Conservation (phyloP, 2,113 vertebrate genomes). For the Chaetops frenatus region DNA sequence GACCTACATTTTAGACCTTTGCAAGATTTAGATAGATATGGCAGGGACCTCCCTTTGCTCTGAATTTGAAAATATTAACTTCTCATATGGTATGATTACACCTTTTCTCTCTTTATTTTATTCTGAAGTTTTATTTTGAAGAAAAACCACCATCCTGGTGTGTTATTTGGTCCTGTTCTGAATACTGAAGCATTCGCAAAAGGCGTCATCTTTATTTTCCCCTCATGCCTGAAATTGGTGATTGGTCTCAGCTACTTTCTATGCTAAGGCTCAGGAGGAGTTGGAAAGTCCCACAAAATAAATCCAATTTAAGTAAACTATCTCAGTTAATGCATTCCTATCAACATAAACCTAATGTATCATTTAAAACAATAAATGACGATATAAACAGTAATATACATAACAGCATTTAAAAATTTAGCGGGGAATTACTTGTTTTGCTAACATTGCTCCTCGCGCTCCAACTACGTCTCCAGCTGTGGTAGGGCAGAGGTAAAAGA, state of each 20-base stretch:
- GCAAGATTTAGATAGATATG: constrained; percentile 27
- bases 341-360: neutral
- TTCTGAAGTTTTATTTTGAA: neutral
- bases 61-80: neutral
- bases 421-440: neutral
- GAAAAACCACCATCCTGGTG: neutral
- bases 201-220: neutral
- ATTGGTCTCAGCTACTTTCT: neutral
- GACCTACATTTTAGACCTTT: constrained; percentile 55
- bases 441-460: neutral
- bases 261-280: neutral
- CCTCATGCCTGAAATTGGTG: neutral
- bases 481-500: neutral
- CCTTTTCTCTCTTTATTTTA: neutral
- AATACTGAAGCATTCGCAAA: neutral
- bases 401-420: neutral
- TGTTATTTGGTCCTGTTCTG: neutral
- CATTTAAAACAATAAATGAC: neutral
- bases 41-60: constrained; percentile 21
- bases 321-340: neutral
- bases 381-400: neutral
- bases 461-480: neutral
- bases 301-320: neutral
- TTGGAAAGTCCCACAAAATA: neutral
- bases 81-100: neutral